Percentiles rank a stretch among this genome's conserved stretches.
These are phyloP conservation scores for Erethizon dorsatum DNA, from an alignment of 2,797 vertebrate genomes.

Conservation along the genomic window DNA sequence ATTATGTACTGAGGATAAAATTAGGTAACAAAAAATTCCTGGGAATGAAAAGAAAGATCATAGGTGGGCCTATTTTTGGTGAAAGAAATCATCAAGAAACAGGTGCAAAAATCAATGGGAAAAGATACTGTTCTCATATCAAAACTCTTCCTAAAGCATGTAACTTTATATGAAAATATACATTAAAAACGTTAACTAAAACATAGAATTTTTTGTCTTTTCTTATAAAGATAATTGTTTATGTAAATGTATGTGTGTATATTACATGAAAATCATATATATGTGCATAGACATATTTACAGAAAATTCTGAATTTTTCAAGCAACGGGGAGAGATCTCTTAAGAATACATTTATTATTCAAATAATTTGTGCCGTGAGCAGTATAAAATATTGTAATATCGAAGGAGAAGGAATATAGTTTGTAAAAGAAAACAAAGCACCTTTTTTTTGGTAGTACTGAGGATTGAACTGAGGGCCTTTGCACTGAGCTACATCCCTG, in stretches of 20 bases:
- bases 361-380: neutral
- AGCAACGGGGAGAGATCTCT: neutral
- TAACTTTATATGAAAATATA: neutral
- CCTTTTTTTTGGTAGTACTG: neutral
- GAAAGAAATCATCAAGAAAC: neutral
- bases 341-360: neutral
- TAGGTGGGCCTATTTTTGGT: neutral
- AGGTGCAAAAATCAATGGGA: neutral
- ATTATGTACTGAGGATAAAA: neutral
- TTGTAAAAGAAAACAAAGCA: neutral
- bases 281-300: neutral
- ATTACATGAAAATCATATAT: neutral
- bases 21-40: constrained; percentile 4
- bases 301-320: constrained; percentile 25
- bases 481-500: neutral
- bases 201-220: neutral
- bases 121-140: neutral
- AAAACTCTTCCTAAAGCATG: neutral
- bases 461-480: neutral
- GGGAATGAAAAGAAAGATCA: neutral
- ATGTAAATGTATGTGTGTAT: neutral
- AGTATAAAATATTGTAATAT: neutral
- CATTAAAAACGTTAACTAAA: neutral
- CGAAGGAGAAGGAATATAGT: neutral
- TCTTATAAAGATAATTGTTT: neutral